These are phyloP conservation scores for Thera britannica DNA, from an alignment of 2,888 invertebrate species.

Conservation along the genomic window DNA sequence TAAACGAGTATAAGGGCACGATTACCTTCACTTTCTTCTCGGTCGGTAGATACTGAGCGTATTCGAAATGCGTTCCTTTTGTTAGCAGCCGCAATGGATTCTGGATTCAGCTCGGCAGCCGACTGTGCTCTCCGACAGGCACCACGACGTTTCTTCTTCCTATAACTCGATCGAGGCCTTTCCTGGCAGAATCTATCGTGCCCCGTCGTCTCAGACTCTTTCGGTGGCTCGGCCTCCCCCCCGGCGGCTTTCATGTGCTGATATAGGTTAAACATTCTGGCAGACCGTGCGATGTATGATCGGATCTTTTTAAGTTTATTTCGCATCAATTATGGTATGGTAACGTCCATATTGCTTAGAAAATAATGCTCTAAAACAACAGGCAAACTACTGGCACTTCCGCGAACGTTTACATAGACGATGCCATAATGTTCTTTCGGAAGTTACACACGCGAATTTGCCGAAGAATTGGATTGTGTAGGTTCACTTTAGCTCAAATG, in stretches of 20 bases:
- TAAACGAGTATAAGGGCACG: not conserved
- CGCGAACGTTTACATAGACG: not conserved
- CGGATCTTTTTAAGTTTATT: slow-evolving; percentile 52
- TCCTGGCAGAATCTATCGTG: slow-evolving; percentile 93
- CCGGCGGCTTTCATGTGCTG: slow-evolving; percentile 86
- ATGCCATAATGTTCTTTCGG: not conserved
- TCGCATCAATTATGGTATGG: slow-evolving; percentile 53
- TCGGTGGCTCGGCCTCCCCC: slow-evolving; percentile 81
- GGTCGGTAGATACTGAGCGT: slow-evolving; percentile 87
- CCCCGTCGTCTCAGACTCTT: slow-evolving; percentile 88
- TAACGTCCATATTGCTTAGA: not conserved
- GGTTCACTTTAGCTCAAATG: slow-evolving; percentile 12
- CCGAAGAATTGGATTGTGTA: not conserved
- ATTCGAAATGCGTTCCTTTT: slow-evolving; percentile 86
- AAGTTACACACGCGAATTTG: not conserved
- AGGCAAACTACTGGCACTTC: slow-evolving; percentile 5
- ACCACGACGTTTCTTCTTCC: slow-evolving; percentile 83
- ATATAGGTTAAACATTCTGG: slow-evolving; percentile 91
- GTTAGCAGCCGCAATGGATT: slow-evolving; percentile 86
- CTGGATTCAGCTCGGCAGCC: slow-evolving; percentile 87
- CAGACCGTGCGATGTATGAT: slow-evolving; percentile 48
- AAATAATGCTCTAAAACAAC: not conserved
- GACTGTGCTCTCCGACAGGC: slow-evolving; percentile 88
- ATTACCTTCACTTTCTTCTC: slow-evolving; percentile 83
- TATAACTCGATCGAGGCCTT: slow-evolving; percentile 79